Conservation (phyloP, 2,888 invertebrate genomes). For the Drosophila algonquin region DNA sequence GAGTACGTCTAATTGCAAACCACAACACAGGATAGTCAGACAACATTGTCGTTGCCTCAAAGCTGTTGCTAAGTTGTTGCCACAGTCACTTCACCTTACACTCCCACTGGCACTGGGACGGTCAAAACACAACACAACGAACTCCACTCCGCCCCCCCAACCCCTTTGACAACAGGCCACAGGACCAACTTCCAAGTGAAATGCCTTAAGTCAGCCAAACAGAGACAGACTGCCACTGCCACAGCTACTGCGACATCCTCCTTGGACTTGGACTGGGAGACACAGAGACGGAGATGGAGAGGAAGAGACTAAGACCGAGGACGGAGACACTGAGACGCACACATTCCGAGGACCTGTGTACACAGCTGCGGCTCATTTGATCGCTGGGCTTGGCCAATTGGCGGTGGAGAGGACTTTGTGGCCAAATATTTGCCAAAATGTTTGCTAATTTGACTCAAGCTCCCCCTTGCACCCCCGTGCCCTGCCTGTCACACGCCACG, state of each 20-base stretch:
- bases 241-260: not conserved
- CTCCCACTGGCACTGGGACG: not conserved
- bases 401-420: constrained; percentile 45
- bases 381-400: constrained; percentile 72
- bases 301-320: not conserved
- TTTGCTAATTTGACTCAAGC: constrained; percentile 74
- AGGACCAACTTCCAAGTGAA: constrained; percentile 23
- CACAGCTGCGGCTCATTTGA: constrained; percentile 77
- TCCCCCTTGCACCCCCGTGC: not conserved
- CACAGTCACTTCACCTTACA: constrained; percentile 21
- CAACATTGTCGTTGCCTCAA: constrained; percentile 43
- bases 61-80: constrained; percentile 57
- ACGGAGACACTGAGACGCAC: constrained; percentile 1
- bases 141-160: constrained; percentile 13
- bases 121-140: constrained; percentile 1
- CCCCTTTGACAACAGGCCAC: not conserved
- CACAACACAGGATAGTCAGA: constrained; percentile 35
- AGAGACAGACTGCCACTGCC: not conserved
- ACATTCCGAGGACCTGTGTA: constrained; percentile 51
- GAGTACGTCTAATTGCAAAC: constrained; percentile 38
- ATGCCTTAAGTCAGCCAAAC: constrained; percentile 30
- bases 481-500: not conserved
- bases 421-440: constrained; percentile 73
- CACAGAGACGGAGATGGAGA: not conserved
- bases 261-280: too few species aligned